Evolutionary conservation across 2,113 vertebrate genomes (phyloP).

Genomic region (Cephalophus harveyi): DNA sequence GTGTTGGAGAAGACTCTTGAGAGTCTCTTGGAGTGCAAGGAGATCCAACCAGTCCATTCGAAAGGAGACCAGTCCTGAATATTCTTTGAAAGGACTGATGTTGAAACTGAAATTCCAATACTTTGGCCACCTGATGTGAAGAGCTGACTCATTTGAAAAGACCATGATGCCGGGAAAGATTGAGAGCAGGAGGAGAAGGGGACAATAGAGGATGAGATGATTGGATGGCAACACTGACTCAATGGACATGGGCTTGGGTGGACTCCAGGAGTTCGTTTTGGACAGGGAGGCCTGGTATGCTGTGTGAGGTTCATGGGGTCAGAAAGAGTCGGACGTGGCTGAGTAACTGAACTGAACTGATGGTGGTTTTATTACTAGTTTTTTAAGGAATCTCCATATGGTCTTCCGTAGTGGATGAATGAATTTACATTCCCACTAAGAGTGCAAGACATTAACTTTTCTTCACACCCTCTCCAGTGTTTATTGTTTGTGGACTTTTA

Average conservation of each 20-base stretch:
- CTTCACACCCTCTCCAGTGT: not conserved
- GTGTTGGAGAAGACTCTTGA: not conserved
- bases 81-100: not conserved
- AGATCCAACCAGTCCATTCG: not conserved
- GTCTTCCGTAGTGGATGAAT: not conserved
- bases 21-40: not conserved
- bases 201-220: not conserved
- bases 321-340: fast-evolving
- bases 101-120: not conserved
- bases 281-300: not conserved
- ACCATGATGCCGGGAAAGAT: not conserved
- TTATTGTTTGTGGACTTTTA: not conserved
- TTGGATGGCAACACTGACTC: not conserved
- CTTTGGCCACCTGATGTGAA: not conserved
- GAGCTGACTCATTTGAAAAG: not conserved
- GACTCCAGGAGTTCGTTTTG: not conserved
- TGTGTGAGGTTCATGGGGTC: not conserved
- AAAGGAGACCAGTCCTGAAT: not conserved
- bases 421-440: not conserved
- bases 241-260: not conserved
- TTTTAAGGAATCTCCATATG: not conserved
- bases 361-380: not conserved
- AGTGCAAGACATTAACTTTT: not conserved
- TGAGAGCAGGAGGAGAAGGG: not conserved
- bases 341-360: not conserved